Conservation (phyloP, 2,888 invertebrate species). For the Phyllotreta striolata region DNA sequence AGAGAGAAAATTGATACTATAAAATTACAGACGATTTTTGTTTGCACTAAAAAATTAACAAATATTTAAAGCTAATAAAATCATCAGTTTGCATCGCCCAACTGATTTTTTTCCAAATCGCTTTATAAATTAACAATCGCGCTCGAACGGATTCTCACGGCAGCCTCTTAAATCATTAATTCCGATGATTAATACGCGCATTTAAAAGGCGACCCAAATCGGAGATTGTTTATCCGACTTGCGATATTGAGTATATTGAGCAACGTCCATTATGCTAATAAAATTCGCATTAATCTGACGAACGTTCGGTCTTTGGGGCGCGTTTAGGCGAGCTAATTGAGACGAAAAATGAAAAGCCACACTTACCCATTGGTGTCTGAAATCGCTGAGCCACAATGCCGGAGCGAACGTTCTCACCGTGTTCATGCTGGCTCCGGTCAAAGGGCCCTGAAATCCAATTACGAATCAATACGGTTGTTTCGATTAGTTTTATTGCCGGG, state of each 20-base stretch:
- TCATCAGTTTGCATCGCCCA: too few species aligned
- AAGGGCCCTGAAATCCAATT: conserved; percentile 67
- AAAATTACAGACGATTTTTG: background rate
- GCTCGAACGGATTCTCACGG: too few species aligned
- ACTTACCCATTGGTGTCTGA: conserved; percentile 72
- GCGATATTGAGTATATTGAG: too few species aligned
- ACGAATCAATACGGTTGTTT: background rate
- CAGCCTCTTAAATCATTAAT: too few species aligned
- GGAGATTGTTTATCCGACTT: too few species aligned
- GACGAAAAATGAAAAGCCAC: background rate
- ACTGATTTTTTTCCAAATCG: too few species aligned
- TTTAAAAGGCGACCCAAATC: too few species aligned
- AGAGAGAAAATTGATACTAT: too few species aligned
- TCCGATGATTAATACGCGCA: too few species aligned
- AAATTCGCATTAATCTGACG: conserved; percentile 4
- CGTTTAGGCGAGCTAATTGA: conserved; percentile 2
- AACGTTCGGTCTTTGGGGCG: background rate
- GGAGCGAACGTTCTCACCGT: conserved; percentile 75
- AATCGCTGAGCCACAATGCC: conserved; percentile 69
- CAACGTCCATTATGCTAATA: too few species aligned
- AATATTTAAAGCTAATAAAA: too few species aligned
- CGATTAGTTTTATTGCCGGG: background rate
- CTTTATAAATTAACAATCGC: too few species aligned
- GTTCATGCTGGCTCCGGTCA: conserved; percentile 76
- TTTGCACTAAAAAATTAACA: background rate